phyloP scores from a whole-genome alignment of 2,888 invertebrate genomes.

The Argyresthia albistria region DNA sequence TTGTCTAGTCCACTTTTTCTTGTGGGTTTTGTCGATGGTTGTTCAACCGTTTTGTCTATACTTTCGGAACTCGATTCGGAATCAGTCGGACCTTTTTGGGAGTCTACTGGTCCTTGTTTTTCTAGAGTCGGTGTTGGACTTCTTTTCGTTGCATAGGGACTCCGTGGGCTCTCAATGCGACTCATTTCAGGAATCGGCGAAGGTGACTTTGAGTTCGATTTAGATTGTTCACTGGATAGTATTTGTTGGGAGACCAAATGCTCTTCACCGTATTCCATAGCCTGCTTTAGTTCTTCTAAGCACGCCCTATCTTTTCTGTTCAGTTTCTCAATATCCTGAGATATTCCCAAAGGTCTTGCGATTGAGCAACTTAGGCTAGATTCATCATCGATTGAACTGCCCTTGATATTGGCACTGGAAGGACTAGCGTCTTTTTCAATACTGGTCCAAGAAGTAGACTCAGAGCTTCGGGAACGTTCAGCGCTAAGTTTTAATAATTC shows the following conservation, averaged over 20 bases:
- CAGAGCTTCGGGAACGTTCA: conserved; percentile 84
- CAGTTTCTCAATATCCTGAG: conserved; percentile 79
- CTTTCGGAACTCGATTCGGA: conserved; percentile 73
- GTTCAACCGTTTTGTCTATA: conserved; percentile 62
- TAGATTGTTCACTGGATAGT: conserved; percentile 59
- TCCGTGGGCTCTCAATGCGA: conserved; percentile 56
- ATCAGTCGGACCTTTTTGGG: conserved; percentile 70
- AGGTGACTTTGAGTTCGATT: conserved; percentile 53
- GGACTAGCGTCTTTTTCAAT: conserved; percentile 81
- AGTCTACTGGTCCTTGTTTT: conserved; percentile 73
- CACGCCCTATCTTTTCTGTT: conserved; percentile 76
- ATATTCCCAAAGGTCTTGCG: conserved; percentile 83
- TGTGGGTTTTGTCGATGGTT: conserved; percentile 52
- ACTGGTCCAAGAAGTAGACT: conserved; percentile 85
- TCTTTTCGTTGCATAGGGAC: conserved; percentile 50
- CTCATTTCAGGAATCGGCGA: conserved; percentile 33
- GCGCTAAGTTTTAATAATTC: conserved; percentile 77
- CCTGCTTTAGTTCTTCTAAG: conserved; percentile 72
- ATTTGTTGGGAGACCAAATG: conserved; percentile 54
- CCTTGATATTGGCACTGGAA: conserved; percentile 73
- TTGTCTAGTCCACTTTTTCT: conserved; percentile 57
- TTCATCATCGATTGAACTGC: conserved; percentile 78
- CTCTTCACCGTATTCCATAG: conserved; percentile 69
- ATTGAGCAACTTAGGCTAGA: conserved; percentile 86
- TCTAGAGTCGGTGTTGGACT: conserved; percentile 75